Evolutionary conservation across 2,888 invertebrate genomes (phyloP).

Genomic region (Rhagonycha lutea): DNA sequence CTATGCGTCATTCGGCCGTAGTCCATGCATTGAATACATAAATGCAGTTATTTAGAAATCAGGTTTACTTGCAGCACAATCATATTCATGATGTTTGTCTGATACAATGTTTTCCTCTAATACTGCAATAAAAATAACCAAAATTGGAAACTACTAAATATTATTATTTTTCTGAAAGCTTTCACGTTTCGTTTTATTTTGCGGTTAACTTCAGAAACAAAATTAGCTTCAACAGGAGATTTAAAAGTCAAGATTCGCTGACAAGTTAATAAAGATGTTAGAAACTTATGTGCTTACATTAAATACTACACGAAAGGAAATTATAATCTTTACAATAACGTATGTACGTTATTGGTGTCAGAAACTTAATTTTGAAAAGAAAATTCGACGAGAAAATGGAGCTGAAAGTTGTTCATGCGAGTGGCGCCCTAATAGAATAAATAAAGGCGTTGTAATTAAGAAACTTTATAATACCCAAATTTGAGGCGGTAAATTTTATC

Average conservation of each 20-base stretch:
- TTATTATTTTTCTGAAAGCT: not conserved
- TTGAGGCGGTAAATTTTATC: not conserved
- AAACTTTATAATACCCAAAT: too few relatives aligned
- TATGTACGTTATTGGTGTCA: not conserved
- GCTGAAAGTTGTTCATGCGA: not conserved
- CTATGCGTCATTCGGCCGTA: slow-evolving; percentile 36
- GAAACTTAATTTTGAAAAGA: not conserved
- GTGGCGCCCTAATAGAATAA: not conserved
- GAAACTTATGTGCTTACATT: not conserved
- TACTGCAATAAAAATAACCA: not conserved
- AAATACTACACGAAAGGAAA: not conserved
- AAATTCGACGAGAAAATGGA: not conserved
- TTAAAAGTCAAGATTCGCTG: not conserved
- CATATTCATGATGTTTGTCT: not conserved
- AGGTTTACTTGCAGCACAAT: not conserved
- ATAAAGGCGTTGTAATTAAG: too few relatives aligned
- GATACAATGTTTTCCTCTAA: not conserved
- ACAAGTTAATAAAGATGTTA: not conserved
- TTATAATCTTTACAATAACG: not conserved
- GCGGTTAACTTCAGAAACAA: not conserved
- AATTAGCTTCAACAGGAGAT: not conserved
- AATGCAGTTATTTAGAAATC: slow-evolving; percentile 18
- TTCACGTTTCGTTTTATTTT: not conserved
- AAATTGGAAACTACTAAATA: not conserved
- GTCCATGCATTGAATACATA: slow-evolving; percentile 25